Evolutionary conservation across 2,797 vertebrate genomes (phyloP).

Genomic region (Naso thynnoides): DNA sequence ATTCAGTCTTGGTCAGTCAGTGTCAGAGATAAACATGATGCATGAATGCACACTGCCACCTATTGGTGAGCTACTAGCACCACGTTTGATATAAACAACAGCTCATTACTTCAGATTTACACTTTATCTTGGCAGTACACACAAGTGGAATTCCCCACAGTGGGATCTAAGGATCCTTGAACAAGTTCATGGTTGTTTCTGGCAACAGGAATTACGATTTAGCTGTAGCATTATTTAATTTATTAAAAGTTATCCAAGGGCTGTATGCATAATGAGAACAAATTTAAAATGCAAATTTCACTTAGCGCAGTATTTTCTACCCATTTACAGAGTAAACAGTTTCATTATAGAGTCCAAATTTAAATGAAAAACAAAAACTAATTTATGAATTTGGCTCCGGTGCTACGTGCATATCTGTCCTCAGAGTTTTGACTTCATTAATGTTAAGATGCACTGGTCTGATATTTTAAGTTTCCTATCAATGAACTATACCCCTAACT

Average conservation of each 20-base stretch:
- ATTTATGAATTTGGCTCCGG: background rate
- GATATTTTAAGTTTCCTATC: background rate
- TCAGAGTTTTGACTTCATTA: background rate
- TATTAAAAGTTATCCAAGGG: conserved; percentile 28
- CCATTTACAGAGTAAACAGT: background rate
- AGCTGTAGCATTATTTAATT: conserved; percentile 25
- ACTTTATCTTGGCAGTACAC: conserved; percentile 22
- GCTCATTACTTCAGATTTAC: conserved; percentile 24
- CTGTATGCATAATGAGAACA: conserved; percentile 19
- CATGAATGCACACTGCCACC: conserved; percentile 68
- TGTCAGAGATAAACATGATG: background rate
- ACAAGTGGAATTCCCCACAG: conserved; percentile 33
- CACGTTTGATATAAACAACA: background rate
- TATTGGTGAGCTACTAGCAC: conserved; percentile 15
- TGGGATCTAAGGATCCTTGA: conserved; percentile 38
- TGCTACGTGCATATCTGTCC: conserved; percentile 2
- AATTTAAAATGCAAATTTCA: conserved; percentile 34
- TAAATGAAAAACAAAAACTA: background rate
- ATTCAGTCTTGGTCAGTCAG: background rate
- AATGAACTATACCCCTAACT: background rate
- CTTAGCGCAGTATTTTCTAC: conserved; percentile 5
- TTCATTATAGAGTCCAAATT: background rate
- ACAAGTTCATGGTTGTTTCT: conserved; percentile 43
- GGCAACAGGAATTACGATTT: conserved; percentile 33
- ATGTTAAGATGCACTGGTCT: background rate